phyloP scores from a whole-genome alignment of 2,888 invertebrate species.

The Calephelis perditalis region DNA sequence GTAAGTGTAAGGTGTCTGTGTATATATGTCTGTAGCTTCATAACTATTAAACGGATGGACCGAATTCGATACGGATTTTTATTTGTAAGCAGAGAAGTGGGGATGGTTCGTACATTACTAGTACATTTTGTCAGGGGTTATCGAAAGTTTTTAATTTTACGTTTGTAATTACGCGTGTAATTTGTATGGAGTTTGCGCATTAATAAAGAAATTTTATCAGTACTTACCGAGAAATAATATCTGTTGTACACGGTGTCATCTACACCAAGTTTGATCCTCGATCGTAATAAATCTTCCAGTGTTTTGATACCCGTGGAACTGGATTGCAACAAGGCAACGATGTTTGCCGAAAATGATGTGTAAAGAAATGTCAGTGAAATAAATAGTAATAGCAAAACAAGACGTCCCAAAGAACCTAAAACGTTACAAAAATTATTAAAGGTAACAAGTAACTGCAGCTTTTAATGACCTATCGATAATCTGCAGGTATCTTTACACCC shows the following conservation, averaged over 20 bases:
- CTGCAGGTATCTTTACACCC: background rate
- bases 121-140: too few relatives aligned
- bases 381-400: conserved; percentile 81
- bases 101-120: too few relatives aligned
- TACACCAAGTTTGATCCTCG: conserved; percentile 81
- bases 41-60: too few relatives aligned
- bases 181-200: too few relatives aligned
- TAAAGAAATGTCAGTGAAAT: conserved; percentile 83
- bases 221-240: conserved; percentile 80
- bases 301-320: conserved; percentile 83
- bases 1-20: too few relatives aligned
- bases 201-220: too few relatives aligned
- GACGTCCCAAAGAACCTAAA: conserved; percentile 72
- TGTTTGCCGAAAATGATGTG: conserved; percentile 86
- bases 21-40: too few relatives aligned
- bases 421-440: conserved; percentile 24
- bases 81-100: too few relatives aligned
- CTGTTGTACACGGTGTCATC: conserved; percentile 84
- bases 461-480: too few relatives aligned
- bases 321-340: conserved; percentile 85
- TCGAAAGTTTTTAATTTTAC: too few relatives aligned
- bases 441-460: conserved; percentile 12
- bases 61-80: too few relatives aligned
- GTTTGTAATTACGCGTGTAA: too few relatives aligned
- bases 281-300: conserved; percentile 80